Evolutionary conservation across 1,140 invertebrate species (phyloP), one percentile per base, ranked within the genome.

Genomic region (Leptinotarsa lineolata): DNA sequence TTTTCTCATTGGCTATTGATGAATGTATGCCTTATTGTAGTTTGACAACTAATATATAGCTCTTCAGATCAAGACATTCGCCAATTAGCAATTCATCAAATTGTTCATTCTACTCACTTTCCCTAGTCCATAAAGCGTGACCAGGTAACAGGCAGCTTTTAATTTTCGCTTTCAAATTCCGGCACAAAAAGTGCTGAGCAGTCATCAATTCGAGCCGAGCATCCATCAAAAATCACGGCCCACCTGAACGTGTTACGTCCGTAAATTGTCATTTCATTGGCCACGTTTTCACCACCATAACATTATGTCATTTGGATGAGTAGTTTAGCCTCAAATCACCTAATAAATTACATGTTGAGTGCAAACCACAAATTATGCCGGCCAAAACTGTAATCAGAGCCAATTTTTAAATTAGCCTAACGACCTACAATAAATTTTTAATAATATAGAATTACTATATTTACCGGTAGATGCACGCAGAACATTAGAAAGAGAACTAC

Each of bases 371-470:
- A 66, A 66, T 66, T 66, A 44, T 39, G n/a, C n/a, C n/a, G 39
- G 18, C 64, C 30, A 13, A 66, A 39, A 66, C 64, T 66, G 64
- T 66, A 66, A 66, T 66, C 64, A 66, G 39, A 30, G 39, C 22
- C 64, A 66, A 66, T 66, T 66, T 66, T 66, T 66, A 66, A 66
- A 66, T 66, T 66, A 66, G 64, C 22, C n/a, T 44, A 44, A 66
- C 30, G 44, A 44, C 64, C 22, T 18, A 66, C 30, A 39, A 66
- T 66, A 66, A 39, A 12, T 16, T 39, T 44, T 44, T 66, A 66
- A 66, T 66, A 44, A 66, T 44, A 24, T 66, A 66, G n/a, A 39
- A 66, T 66, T 66, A 66, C n/a, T 66, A 66, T 66, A 66, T 66
- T 66, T 66, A 18, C 64, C 64, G 64, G 22, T 44, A 66, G 64